These are phyloP conservation scores for Diarsia dahlii DNA, from an alignment of 2,888 invertebrate genomes.

Conservation along the genomic window DNA sequence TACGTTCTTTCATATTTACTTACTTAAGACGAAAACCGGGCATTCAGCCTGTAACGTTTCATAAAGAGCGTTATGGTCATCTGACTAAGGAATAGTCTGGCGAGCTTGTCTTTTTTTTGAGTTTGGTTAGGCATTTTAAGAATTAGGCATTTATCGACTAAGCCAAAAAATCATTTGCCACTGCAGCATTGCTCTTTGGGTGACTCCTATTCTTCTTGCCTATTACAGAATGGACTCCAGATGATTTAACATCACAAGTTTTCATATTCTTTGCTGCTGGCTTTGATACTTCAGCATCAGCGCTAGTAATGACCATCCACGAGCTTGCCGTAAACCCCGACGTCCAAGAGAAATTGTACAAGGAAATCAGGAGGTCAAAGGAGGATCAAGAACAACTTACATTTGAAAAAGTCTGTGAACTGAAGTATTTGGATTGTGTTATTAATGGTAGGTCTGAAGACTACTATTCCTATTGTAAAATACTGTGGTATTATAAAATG, in stretches of 20 bases:
- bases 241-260: slow-evolving; percentile 84
- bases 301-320: slow-evolving; percentile 80
- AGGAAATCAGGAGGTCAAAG: slow-evolving; percentile 76
- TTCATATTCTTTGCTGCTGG: slow-evolving; percentile 87
- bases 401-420: slow-evolving; percentile 74
- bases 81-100: no score
- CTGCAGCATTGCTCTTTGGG: not conserved
- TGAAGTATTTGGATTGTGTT: slow-evolving; percentile 83
- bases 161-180: no score
- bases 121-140: no score
- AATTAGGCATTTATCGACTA: no score
- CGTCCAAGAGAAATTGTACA: slow-evolving; percentile 83
- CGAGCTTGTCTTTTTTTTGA: no score
- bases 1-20: not conserved
- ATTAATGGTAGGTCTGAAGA: slow-evolving; percentile 75
- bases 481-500: not conserved
- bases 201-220: not conserved
- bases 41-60: no score
- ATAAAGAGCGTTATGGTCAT: no score
- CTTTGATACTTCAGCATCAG: slow-evolving; percentile 84
- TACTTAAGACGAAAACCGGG: no score
- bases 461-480: not conserved
- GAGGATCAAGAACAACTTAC: slow-evolving; percentile 69
- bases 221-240: slow-evolving; percentile 81
- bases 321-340: slow-evolving; percentile 84